Percentiles rank a stretch among this genome's conserved stretches.
phyloP scores from a whole-genome alignment of 2,888 invertebrate genomes.

The Apamea monoglypha region DNA sequence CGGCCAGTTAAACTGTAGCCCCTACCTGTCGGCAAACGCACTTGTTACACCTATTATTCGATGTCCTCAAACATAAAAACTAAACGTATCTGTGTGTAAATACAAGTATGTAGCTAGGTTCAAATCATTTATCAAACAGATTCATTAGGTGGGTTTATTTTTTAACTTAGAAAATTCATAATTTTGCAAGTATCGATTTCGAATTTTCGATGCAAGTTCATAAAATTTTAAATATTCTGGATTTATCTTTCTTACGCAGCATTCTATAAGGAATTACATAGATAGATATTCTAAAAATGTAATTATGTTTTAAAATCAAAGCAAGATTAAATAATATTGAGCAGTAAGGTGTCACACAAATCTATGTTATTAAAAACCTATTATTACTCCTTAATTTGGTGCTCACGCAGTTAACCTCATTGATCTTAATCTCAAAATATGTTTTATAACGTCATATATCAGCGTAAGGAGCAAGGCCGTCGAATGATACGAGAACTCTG shows the following conservation, averaged over 20 bases:
- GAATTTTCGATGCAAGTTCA: background rate
- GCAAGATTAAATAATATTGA: background rate
- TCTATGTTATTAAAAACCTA: conserved; percentile 24
- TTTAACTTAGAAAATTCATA: background rate
- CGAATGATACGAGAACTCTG: conserved; percentile 71
- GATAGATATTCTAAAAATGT: background rate
- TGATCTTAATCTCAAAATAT: conserved; percentile 73
- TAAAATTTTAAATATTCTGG: background rate
- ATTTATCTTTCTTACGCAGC: background rate
- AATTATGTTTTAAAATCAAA: background rate
- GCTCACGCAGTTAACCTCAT: conserved; percentile 68
- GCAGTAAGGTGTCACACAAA: background rate
- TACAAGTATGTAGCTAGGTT: background rate
- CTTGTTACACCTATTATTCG: conserved; percentile 67
- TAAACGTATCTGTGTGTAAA: conserved; percentile 6
- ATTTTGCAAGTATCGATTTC: background rate
- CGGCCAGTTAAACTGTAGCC: conserved; percentile 77
- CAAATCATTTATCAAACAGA: background rate
- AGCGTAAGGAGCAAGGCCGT: conserved; percentile 75
- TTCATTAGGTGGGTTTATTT: background rate
- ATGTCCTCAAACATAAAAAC: conserved; percentile 38
- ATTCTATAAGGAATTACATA: background rate
- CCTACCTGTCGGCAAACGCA: conserved; percentile 75
- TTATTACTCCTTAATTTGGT: conserved; percentile 48
- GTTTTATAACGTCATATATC: conserved; percentile 74